A percentile compares a stretch with the other conserved stretches of the same genome.
Evolutionary conservation across 1,140 invertebrate genomes (phyloP).

Genomic region (Drosophila lacertosa): DNA sequence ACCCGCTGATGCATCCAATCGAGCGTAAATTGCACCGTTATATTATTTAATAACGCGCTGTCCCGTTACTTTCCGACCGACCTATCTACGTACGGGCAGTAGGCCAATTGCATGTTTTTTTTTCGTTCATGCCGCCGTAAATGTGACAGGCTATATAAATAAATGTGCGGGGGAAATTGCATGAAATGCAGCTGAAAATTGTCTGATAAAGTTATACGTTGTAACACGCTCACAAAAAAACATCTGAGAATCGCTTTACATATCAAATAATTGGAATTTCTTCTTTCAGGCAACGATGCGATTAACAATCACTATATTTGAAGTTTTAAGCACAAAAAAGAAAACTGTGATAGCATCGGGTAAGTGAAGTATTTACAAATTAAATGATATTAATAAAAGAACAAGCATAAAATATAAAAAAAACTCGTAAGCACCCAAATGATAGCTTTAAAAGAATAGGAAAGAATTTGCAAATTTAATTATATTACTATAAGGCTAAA

Average conservation of each 20-base stretch:
- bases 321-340: no score
- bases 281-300: not conserved
- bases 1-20: slow-evolving; percentile 61
- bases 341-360: no score
- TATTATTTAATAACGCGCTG: slow-evolving; percentile 70
- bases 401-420: no score
- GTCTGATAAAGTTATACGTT: slow-evolving; percentile 21
- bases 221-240: no score
- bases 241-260: not conserved
- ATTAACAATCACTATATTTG: no score
- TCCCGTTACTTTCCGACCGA: slow-evolving; percentile 37
- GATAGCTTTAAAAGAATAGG: no score
- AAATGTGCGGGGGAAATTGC: slow-evolving; percentile 41
- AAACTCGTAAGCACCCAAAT: no score
- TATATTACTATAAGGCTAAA: no score
- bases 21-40: slow-evolving; percentile 62
- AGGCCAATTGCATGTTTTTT: slow-evolving; percentile 15
- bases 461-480: no score
- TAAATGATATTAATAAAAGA: no score
- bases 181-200: slow-evolving; percentile 55
- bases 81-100: slow-evolving; percentile 9
- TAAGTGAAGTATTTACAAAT: no score
- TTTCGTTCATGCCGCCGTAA: not conserved
- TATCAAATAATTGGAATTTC: not conserved
- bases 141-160: slow-evolving; percentile 47